A percentile compares a stretch with the other conserved stretches of the same genome.
Evolutionary conservation across 2,888 invertebrate species (phyloP).

Genomic region (Ametastegia equiseti): DNA sequence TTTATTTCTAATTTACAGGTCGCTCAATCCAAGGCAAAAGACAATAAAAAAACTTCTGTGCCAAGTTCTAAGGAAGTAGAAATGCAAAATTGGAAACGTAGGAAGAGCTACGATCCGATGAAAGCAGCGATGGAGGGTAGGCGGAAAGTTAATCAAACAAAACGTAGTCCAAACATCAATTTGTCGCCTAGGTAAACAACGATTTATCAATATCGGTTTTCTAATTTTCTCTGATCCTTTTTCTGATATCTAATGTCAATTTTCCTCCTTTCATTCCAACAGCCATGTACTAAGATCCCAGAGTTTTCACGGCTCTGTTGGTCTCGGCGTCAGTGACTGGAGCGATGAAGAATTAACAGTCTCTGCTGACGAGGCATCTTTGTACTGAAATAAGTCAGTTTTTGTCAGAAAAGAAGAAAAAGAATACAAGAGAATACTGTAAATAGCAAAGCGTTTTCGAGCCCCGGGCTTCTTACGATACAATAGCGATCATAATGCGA

Average conservation of each 20-base stretch:
- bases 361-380: slow-evolving; percentile 66
- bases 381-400: slow-evolving; percentile 56
- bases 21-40: slow-evolving; percentile 63
- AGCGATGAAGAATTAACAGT: slow-evolving; percentile 67
- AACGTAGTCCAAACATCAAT: slow-evolving; percentile 61
- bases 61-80: slow-evolving; percentile 87
- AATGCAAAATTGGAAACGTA: slow-evolving; percentile 96
- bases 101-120: slow-evolving; percentile 97
- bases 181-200: slow-evolving; percentile 69
- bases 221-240: slow-evolving; percentile 31
- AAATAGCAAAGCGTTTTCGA: neutral
- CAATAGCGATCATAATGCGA: neutral
- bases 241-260: too few relatives aligned
- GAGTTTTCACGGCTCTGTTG: slow-evolving; percentile 80
- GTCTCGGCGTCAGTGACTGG: slow-evolving; percentile 73
- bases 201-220: neutral
- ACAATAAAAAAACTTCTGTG: slow-evolving; percentile 67
- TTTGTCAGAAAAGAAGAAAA: neutral
- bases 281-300: slow-evolving; percentile 81
- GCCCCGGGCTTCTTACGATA: neutral
- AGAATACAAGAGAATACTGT: neutral
- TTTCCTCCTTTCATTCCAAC: too few relatives aligned
- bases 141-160: slow-evolving; percentile 76
- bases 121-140: slow-evolving; percentile 94
- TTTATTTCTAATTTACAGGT: slow-evolving; percentile 51